Evolutionary conservation across 92 coral and sea anemone genomes (phyloP).

Genomic region (Metridium senile): DNA sequence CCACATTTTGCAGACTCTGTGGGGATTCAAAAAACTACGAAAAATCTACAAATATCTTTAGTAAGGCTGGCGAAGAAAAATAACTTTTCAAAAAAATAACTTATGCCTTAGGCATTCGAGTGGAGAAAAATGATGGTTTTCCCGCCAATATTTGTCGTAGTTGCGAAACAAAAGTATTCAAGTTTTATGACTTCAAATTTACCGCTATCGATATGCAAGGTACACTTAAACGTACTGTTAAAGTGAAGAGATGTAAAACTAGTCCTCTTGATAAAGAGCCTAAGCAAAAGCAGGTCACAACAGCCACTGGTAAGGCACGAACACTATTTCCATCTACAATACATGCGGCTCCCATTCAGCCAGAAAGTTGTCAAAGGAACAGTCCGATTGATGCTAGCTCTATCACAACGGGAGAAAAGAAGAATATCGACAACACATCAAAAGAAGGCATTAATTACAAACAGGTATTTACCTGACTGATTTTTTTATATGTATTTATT

Average conservation of each 20-base stretch:
- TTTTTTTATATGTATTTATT: too few relatives aligned
- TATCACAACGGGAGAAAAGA: too few relatives aligned
- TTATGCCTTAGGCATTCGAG: constrained; percentile 24
- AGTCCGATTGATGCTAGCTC: too few relatives aligned
- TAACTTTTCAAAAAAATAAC: constrained; percentile 14
- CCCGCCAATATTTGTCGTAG: constrained; percentile 45
- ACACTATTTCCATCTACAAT: too few relatives aligned
- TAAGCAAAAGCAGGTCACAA: too few relatives aligned
- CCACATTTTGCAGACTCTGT: constrained; percentile 46
- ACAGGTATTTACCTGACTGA: too few relatives aligned
- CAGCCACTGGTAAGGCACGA: too few relatives aligned
- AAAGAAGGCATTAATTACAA: too few relatives aligned
- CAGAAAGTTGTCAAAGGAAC: too few relatives aligned
- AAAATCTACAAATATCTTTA: constrained; percentile 31
- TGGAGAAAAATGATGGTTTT: constrained; percentile 33
- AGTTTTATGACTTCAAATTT: constrained; percentile 35
- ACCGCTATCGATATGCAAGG: constrained; percentile 17
- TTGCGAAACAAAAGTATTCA: constrained; percentile 34
- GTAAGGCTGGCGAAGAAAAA: constrained; percentile 26
- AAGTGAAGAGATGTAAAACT: constrained; percentile 41
- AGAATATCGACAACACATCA: too few relatives aligned
- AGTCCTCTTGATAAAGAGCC: too few relatives aligned
- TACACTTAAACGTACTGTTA: constrained; percentile 3
- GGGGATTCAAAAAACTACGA: constrained; percentile 31
- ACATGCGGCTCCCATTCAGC: too few relatives aligned